A percentile compares a stretch with the other conserved stretches of the same genome.
Evolutionary conservation across 1,140 invertebrate species (phyloP).

Genomic region (Pogonomyrmex californicus): DNA sequence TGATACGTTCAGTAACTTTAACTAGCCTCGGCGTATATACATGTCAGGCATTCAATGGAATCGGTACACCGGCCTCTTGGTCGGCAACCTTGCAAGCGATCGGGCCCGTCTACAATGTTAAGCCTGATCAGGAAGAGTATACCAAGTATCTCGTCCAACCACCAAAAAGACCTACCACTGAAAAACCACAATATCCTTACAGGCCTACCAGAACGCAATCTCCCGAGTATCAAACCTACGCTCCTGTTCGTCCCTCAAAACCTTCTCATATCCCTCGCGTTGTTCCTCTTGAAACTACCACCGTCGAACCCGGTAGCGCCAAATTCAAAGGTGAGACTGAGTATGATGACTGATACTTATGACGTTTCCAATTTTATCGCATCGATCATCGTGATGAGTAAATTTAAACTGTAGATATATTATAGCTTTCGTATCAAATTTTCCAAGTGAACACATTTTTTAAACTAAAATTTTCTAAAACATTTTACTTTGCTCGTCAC

Average conservation of each 20-base stretch:
- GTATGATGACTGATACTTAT: not conserved
- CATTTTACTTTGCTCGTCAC: not conserved
- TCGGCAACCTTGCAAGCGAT: constrained; percentile 91
- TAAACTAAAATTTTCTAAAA: not conserved
- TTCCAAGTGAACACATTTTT: not conserved
- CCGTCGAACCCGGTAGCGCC: constrained; percentile 23
- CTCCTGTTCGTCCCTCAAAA: constrained; percentile 71
- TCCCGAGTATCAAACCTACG: constrained; percentile 80
- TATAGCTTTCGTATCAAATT: not conserved
- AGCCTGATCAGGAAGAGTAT: constrained; percentile 86
- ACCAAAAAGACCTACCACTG: constrained; percentile 79
- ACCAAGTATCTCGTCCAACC: constrained; percentile 88
- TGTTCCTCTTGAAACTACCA: constrained; percentile 75
- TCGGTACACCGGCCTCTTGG: constrained; percentile 92
- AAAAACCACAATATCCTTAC: constrained; percentile 85
- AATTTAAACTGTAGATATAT: not conserved
- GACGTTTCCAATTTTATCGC: not conserved
- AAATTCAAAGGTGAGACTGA: constrained; percentile 79
- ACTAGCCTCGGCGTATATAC: constrained; percentile 93
- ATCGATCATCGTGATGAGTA: not conserved
- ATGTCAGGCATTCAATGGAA: constrained; percentile 95
- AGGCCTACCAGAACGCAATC: constrained; percentile 81
- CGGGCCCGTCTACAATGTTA: constrained; percentile 88
- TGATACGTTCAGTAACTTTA: constrained; percentile 91
- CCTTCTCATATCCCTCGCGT: constrained; percentile 74